Evolutionary conservation across 2,113 vertebrate genomes (phyloP).

Genomic region (Festucalex cinctus): DNA sequence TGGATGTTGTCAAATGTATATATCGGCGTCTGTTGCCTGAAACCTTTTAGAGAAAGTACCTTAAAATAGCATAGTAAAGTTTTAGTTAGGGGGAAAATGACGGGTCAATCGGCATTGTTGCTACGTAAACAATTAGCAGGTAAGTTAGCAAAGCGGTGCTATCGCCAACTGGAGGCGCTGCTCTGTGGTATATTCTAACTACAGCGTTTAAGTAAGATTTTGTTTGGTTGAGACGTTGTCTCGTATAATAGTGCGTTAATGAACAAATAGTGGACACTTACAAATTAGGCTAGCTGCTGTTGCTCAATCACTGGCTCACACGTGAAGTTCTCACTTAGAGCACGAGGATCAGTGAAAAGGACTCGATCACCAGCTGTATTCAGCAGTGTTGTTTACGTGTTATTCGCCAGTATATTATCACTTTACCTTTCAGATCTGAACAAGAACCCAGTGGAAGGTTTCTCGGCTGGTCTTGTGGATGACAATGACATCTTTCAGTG

Average conservation of each 20-base stretch:
- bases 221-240: background rate
- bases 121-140: conserved; percentile 77
- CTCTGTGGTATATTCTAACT: background rate
- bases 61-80: background rate
- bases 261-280: background rate
- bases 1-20: conserved; percentile 17
- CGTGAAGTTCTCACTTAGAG: background rate
- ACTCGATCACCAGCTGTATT: background rate
- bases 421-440: conserved; percentile 66
- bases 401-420: background rate
- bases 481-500: conserved; percentile 79
- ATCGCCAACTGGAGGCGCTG: background rate
- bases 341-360: background rate
- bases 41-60: background rate
- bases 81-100: conserved; percentile 53
- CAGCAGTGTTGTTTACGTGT: no score
- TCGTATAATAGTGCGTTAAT: background rate
- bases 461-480: conserved; percentile 76
- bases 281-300: background rate
- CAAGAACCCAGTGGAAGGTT: conserved; percentile 78
- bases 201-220: background rate
- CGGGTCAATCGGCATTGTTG: conserved; percentile 70
- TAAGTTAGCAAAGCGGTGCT: conserved; percentile 45
- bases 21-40: background rate
- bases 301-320: background rate